Evolutionary conservation across 2,797 vertebrate genomes (phyloP), one percentile per base, ranked within the genome.

Genomic region (Varecia variegata): DNA sequence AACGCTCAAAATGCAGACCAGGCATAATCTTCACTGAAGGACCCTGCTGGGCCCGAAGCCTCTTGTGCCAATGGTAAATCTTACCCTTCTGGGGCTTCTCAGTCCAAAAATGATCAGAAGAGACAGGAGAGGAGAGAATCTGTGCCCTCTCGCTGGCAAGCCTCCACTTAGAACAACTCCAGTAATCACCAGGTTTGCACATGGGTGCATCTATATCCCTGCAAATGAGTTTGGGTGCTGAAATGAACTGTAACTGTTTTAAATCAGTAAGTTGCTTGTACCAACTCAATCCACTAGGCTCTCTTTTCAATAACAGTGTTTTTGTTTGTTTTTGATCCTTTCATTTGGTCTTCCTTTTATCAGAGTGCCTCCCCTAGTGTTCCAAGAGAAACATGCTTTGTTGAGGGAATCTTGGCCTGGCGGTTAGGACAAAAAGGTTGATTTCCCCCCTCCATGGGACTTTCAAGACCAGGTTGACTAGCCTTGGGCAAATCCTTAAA

Each of bases 261-360:
- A 17, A 52, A 58, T 43, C 27, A 73, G 17, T 50, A 58, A 15
- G 12, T 27, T 56, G 20, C 15, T 54, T 82, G 1, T 30, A 15
- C 58, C n/a, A 15, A 0, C 70, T 83, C 73, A 81, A 40, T 30
- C 8, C 17, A 5, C 12, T 86, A 60, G 15, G 0, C 32, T 92
- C 20, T 18, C 6, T 71, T 86, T 93, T 84, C 23, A 43, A 7
- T 32, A 56, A 35, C 32, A 15, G 11, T 40, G 2, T 56, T 17
- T 20, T 83, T 67, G 17, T 50, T 15, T 73, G 68, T 52, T 86
- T 82, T 97, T 13, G 30, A 71, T 88, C 67, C 11, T 96, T 88
- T 83, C 18, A 52, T 54, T 88, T 58, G 35, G 15, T 82, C 45
- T 76, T 71, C 11, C 32, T 83, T 88, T 58, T 79, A 73, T 14